Evolutionary conservation across 2,888 invertebrate species (phyloP).

Genomic region (Diplazon laetatorius): DNA sequence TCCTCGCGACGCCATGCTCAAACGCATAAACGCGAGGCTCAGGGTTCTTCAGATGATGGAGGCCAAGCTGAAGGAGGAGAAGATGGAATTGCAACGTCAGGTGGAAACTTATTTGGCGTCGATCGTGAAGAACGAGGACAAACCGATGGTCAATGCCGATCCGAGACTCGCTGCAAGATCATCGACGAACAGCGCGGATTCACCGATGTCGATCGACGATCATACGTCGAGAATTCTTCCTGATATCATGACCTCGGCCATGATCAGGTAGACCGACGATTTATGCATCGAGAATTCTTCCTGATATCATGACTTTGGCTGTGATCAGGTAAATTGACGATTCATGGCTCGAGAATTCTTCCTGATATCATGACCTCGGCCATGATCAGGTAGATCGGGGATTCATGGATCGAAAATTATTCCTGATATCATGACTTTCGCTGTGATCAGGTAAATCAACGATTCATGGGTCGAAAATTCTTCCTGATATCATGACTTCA

Average conservation of each 20-base stretch:
- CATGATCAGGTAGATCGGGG: constrained; percentile 31
- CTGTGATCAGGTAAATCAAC: constrained; percentile 32
- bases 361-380: constrained; percentile 44
- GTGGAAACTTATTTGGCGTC: constrained; percentile 47
- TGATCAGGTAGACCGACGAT: constrained; percentile 29
- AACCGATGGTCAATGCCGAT: constrained; percentile 13
- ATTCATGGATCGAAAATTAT: constrained; percentile 29
- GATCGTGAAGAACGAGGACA: constrained; percentile 28
- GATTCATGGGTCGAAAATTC: constrained; percentile 20
- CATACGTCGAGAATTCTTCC: constrained; percentile 36
- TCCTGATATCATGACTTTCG: constrained; percentile 43
- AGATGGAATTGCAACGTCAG: constrained; percentile 43
- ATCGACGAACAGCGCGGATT: not conserved
- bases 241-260: constrained; percentile 43
- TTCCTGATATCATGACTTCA: constrained; percentile 46
- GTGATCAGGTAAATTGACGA: constrained; percentile 31
- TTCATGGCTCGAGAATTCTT: constrained; percentile 31
- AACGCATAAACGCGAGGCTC: constrained; percentile 46
- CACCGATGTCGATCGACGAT: too few species aligned
- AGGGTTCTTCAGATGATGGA: constrained; percentile 42
- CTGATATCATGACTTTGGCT: constrained; percentile 42
- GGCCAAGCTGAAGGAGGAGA: constrained; percentile 48
- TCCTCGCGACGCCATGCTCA: constrained; percentile 51
- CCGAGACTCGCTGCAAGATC: not conserved
- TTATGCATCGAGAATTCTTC: constrained; percentile 31